Evolutionary conservation across 2,113 vertebrate genomes (phyloP).

Genomic region (Aegithalos caudatus): DNA sequence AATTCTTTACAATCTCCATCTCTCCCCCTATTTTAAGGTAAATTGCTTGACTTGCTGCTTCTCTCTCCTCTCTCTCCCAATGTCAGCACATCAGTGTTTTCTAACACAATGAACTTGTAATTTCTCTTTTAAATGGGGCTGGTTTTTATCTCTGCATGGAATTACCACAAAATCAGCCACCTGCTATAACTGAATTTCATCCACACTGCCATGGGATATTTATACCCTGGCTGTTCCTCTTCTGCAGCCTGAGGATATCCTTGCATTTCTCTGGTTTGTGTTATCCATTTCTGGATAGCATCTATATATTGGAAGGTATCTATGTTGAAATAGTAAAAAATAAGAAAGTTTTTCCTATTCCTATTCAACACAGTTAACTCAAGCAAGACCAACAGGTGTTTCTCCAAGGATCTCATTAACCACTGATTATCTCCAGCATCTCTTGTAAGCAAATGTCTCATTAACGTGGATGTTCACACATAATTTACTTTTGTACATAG

Average conservation of each 20-base stretch:
- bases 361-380: neutral
- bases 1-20: neutral
- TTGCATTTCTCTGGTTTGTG: neutral
- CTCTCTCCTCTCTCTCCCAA: neutral
- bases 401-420: neutral
- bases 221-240: neutral
- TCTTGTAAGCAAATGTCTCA: conserved; percentile 26
- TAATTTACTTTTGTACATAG: neutral
- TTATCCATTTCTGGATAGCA: neutral
- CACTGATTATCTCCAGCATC: neutral
- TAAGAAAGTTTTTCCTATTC: neutral
- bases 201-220: neutral
- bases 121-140: neutral
- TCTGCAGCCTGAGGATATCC: neutral
- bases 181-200: neutral
- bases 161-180: neutral
- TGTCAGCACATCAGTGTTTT: neutral
- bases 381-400: neutral
- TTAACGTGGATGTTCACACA: neutral
- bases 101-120: neutral
- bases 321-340: neutral
- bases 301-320: neutral
- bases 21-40: neutral
- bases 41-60: neutral
- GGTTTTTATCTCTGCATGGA: neutral